Evolutionary conservation across 2,797 vertebrate genomes (phyloP).

Genomic region (Mus caroli): DNA sequence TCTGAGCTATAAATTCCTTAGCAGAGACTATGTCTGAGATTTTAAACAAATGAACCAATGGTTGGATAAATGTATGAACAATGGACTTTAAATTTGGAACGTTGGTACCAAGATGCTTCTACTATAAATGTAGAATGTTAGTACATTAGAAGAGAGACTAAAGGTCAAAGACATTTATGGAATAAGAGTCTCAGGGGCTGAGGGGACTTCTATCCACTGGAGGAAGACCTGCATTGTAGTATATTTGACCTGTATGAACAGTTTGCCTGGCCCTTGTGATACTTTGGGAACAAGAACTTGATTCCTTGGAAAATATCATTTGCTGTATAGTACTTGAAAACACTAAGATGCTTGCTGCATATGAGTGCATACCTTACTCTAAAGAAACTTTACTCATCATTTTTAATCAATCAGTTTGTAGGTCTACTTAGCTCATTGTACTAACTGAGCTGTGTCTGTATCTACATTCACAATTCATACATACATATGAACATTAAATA

Average conservation of each 20-base stretch:
- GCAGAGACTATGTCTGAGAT: neutral
- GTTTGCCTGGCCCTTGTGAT: neutral
- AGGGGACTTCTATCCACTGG: neutral
- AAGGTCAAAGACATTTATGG: neutral
- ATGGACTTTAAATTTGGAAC: neutral
- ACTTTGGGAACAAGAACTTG: slow-evolving; percentile 4
- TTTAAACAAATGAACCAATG: neutral
- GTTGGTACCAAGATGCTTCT: slow-evolving; percentile 12
- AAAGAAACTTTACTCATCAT: neutral
- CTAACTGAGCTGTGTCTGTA: neutral
- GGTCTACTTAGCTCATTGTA: neutral
- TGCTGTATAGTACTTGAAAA: slow-evolving; percentile 22
- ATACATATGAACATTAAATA: neutral
- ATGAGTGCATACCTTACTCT: neutral
- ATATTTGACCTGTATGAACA: neutral
- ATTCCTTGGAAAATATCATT: slow-evolving; percentile 50
- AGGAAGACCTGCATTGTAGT: neutral
- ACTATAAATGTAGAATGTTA: slow-evolving; percentile 6
- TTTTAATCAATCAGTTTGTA: slow-evolving; percentile 5
- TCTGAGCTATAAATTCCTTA: neutral
- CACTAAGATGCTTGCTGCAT: slow-evolving; percentile 7
- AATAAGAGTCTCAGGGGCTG: neutral
- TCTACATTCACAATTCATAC: neutral
- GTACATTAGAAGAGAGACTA: slow-evolving; percentile 14
- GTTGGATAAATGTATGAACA: neutral